These are phyloP conservation scores for Trialeurodes vaporariorum DNA, from an alignment of 1,140 invertebrate genomes.

Conservation along the genomic window DNA sequence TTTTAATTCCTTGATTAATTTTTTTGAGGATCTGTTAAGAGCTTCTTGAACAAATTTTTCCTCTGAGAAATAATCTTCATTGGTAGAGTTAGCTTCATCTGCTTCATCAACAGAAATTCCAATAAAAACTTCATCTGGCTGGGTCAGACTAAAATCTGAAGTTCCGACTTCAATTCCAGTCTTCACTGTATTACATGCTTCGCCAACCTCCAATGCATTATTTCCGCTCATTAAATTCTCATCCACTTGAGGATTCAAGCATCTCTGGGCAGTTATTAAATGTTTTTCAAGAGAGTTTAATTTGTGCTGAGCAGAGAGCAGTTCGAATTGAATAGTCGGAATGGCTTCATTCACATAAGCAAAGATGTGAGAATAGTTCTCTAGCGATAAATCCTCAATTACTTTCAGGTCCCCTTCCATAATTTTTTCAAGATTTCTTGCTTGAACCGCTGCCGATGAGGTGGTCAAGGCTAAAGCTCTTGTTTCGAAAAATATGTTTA, in stretches of 20 bases:
- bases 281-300: background rate
- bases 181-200: no score
- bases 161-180: background rate
- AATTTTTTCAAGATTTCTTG: background rate
- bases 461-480: background rate
- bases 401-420: background rate
- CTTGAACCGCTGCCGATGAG: background rate
- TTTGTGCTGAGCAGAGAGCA: background rate
- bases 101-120: background rate
- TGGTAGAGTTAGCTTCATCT: background rate
- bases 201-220: background rate
- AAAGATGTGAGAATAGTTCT: background rate
- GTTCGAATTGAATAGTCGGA: background rate
- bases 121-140: slow-evolving; percentile 8
- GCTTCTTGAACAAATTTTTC: background rate
- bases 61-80: background rate
- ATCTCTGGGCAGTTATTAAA: background rate
- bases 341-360: background rate
- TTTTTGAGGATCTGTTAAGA: slow-evolving; percentile 3
- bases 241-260: background rate
- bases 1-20: slow-evolving; percentile 9
- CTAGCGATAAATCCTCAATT: no score
- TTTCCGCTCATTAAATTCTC: background rate
- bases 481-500: background rate
- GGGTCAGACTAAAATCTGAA: slow-evolving; percentile 1